Evolutionary conservation across 2,113 vertebrate genomes (phyloP).

Genomic region (Gnathonemus echidnorhynchus): DNA sequence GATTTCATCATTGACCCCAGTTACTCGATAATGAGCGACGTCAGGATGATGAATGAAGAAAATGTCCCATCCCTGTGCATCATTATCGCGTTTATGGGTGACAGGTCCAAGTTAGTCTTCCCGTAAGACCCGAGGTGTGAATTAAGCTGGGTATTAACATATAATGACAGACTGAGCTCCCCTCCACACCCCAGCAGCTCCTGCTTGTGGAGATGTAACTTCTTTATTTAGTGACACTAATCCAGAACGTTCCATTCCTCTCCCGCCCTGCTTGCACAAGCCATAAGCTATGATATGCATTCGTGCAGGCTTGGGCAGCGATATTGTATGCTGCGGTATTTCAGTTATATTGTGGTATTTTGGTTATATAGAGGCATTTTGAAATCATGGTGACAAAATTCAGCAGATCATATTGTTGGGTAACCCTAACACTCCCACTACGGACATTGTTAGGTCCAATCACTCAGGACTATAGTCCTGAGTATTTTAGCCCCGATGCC

Average conservation of each 20-base stretch:
- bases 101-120: background rate
- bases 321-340: background rate
- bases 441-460: too few species aligned
- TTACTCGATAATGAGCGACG: background rate
- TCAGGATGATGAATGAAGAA: background rate
- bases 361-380: background rate
- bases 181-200: background rate
- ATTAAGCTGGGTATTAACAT: background rate
- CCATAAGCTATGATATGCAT: background rate
- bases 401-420: background rate
- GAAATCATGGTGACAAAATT: background rate
- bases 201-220: background rate
- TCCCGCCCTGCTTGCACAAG: background rate
- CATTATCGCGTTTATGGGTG: background rate
- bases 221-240: background rate
- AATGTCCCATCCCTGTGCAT: background rate
- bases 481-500: too few species aligned
- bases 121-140: background rate
- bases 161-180: background rate
- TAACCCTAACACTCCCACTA: too few species aligned
- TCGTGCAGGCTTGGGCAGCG: background rate
- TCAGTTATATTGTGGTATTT: background rate
- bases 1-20: background rate
- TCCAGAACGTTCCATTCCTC: background rate
- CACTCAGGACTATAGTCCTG: too few species aligned